phyloP scores from a whole-genome alignment of 2,797 vertebrate genomes.

The Menidia menidia region DNA sequence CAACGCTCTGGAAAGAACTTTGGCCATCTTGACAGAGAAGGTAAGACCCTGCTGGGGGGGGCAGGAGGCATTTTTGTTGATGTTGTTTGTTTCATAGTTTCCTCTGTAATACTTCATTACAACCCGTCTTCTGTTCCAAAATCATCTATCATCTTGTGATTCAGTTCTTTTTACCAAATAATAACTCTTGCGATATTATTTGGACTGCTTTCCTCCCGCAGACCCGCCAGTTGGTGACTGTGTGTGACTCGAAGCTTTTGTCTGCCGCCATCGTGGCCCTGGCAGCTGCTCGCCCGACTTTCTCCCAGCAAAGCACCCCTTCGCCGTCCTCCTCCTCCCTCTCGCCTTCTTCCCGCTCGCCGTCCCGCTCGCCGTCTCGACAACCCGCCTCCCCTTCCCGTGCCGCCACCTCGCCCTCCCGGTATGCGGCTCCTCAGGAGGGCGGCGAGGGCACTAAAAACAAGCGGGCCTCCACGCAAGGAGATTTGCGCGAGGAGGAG shows the following conservation, averaged over 20 bases:
- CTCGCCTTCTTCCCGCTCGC: constrained; percentile 75
- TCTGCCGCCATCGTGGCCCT: constrained; percentile 93
- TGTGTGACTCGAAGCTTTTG: constrained; percentile 95
- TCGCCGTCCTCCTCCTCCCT: constrained; percentile 83
- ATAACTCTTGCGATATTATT: background rate
- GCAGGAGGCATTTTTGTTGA: background rate
- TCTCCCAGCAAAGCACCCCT: constrained; percentile 88
- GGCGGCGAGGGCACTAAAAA: constrained; percentile 78
- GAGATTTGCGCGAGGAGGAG: constrained; percentile 93
- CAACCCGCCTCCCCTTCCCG: constrained; percentile 70
- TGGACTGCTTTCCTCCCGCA: constrained; percentile 52
- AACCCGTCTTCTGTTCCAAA: background rate
- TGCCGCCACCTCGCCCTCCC: constrained; percentile 66
- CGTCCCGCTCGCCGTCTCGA: constrained; percentile 74
- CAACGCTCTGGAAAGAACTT: constrained; percentile 94
- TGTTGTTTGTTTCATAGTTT: background rate
- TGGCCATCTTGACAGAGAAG: constrained; percentile 96
- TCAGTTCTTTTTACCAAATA: background rate
- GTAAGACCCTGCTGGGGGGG: constrained; percentile 66
- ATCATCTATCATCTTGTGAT: no score
- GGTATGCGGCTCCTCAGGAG: constrained; percentile 42
- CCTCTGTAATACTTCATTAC: background rate
- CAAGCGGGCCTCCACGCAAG: constrained; percentile 90
- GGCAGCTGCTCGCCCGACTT: constrained; percentile 91
- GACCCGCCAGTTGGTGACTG: constrained; percentile 95